Evolutionary conservation across 2,113 vertebrate genomes (phyloP).

Genomic region (Chionomys nivalis): DNA sequence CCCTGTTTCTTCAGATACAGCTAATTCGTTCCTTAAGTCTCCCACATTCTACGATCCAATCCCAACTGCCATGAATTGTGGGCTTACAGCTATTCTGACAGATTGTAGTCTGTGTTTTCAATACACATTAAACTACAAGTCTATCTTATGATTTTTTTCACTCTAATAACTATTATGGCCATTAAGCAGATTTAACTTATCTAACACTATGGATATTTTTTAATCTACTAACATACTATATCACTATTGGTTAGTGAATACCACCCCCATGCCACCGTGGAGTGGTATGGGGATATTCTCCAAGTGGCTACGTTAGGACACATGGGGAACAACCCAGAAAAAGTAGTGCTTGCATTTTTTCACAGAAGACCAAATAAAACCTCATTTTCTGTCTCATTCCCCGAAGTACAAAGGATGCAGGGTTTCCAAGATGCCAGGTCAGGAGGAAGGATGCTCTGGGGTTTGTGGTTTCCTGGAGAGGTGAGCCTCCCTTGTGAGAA

Average conservation of each 20-base stretch:
- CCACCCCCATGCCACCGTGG: background rate
- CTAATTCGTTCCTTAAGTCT: background rate
- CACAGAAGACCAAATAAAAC: background rate
- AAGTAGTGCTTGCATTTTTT: background rate
- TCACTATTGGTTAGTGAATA: background rate
- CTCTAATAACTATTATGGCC: background rate
- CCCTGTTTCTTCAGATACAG: background rate
- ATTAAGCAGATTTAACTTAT: background rate
- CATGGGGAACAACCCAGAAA: background rate
- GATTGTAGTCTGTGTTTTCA: background rate
- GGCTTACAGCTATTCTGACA: background rate
- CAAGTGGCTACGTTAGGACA: background rate
- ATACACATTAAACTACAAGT: background rate
- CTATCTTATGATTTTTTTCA: background rate
- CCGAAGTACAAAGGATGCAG: background rate
- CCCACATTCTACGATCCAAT: background rate
- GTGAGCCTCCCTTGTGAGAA: background rate
- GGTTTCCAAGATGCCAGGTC: background rate
- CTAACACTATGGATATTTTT: background rate
- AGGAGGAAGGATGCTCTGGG: background rate
- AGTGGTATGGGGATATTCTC: background rate
- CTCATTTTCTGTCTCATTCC: background rate
- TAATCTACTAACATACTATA: background rate
- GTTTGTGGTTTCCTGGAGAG: fast-evolving
- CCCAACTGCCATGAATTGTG: background rate